Conservation (phyloP, 2,113 vertebrate species). For the Apteryx owenii region DNA sequence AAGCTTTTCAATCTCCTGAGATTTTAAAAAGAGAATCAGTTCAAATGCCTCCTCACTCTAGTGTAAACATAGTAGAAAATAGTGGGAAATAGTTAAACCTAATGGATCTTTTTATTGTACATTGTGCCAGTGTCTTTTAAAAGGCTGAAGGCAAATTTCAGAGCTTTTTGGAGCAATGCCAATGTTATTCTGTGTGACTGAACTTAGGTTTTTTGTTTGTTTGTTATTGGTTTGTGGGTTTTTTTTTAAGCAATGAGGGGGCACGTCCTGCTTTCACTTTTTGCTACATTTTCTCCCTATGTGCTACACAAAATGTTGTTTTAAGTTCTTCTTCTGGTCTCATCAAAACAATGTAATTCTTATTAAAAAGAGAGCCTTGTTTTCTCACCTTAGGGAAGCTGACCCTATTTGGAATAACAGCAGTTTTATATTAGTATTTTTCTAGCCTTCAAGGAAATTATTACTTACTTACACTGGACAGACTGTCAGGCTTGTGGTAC, state of each 20-base stretch:
- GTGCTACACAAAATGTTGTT: not conserved
- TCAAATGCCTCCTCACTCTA: not conserved
- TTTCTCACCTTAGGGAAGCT: not conserved
- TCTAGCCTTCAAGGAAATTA: not conserved
- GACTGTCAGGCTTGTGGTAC: not conserved
- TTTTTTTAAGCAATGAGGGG: not conserved
- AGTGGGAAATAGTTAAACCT: not conserved
- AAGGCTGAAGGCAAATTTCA: not conserved
- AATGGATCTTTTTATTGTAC: conserved; percentile 2
- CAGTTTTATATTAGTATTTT: not conserved
- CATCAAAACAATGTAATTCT: not conserved
- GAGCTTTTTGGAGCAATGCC: not conserved
- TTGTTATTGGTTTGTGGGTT: fast-evolving
- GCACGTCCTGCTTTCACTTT: not conserved
- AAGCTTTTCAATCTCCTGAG: conserved; percentile 60
- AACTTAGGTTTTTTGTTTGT: not conserved
- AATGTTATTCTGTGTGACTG: not conserved
- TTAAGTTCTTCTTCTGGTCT: not conserved
- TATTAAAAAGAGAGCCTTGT: not conserved
- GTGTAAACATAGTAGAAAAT: not conserved
- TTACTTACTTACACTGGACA: not conserved
- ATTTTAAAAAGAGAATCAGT: conserved; percentile 37
- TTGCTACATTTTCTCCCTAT: not conserved
- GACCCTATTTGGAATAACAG: not conserved
- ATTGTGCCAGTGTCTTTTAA: not conserved